A percentile compares a stretch with the other conserved stretches of the same genome.
Conservation (phyloP, 2,888 invertebrate genomes). For the Elegia similella region DNA sequence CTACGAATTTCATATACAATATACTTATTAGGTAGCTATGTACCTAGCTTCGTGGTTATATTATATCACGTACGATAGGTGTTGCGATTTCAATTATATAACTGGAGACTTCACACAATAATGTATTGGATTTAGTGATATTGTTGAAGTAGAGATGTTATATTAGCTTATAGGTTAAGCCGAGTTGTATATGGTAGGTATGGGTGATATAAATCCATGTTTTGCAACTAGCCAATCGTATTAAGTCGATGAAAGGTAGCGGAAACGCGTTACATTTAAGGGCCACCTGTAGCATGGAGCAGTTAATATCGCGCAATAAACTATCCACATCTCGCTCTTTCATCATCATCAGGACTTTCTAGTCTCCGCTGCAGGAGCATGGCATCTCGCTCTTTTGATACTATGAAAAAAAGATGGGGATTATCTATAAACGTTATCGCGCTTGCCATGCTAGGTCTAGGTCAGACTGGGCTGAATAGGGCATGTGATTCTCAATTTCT, state of each 20-base stretch:
- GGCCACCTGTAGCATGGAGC: no score
- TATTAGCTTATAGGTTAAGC: conserved; percentile 59
- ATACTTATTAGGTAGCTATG: conserved; percentile 46
- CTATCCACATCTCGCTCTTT: no score
- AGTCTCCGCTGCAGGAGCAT: no score
- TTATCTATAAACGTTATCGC: no score
- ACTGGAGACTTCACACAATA: conserved; percentile 58
- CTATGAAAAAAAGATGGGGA: no score
- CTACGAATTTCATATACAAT: conserved; percentile 64
- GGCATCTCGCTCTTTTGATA: no score
- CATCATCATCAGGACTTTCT: no score
- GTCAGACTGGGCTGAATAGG: no score
- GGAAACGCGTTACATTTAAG: neutral
- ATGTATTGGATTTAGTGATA: conserved; percentile 51
- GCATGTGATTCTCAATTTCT: no score
- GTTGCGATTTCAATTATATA: conserved; percentile 59
- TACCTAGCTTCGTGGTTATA: conserved; percentile 41
- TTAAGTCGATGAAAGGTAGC: conserved; percentile 2
- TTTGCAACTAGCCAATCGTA: conserved; percentile 9
- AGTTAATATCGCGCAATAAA: no score
- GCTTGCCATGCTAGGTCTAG: no score
- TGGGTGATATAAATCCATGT: conserved; percentile 20
- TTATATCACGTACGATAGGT: conserved; percentile 31
- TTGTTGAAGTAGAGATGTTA: conserved; percentile 69
- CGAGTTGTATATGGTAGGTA: conserved; percentile 31